These are phyloP conservation scores for Elmis aenea DNA, from an alignment of 2,888 invertebrate species.

Conservation along the genomic window DNA sequence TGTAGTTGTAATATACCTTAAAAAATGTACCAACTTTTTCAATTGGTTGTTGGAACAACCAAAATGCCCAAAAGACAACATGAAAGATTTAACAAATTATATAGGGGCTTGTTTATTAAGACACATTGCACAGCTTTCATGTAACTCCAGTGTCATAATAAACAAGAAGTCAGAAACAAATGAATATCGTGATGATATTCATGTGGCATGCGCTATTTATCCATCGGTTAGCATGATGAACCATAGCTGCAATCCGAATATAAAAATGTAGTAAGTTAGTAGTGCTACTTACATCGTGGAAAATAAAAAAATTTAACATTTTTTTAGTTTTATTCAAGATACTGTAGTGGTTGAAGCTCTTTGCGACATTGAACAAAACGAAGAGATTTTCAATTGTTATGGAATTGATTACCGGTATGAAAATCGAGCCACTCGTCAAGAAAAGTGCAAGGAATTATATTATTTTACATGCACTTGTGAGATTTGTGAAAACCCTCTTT, in stretches of 20 bases:
- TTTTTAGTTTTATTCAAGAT: slow-evolving; percentile 64
- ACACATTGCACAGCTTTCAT: slow-evolving; percentile 69
- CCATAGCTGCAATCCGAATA: slow-evolving; percentile 84
- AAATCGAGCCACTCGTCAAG: slow-evolving; percentile 50
- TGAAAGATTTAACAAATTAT: slow-evolving; percentile 34
- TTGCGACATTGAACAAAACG: slow-evolving; percentile 57
- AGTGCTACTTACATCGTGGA: slow-evolving; percentile 2
- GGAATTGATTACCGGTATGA: slow-evolving; percentile 67
- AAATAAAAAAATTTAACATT: slow-evolving; percentile 1
- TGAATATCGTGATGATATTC: no score
- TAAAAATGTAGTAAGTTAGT: slow-evolving; percentile 60
- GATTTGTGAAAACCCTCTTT: slow-evolving; percentile 53
- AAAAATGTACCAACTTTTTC: slow-evolving; percentile 61
- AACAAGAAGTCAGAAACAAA: slow-evolving; percentile 37
- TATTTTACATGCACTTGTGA: slow-evolving; percentile 73
- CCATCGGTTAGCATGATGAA: slow-evolving; percentile 88
- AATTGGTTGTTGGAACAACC: slow-evolving; percentile 43
- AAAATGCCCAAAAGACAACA: slow-evolving; percentile 38
- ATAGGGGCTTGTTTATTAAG: slow-evolving; percentile 66
- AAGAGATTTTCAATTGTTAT: slow-evolving; percentile 82
- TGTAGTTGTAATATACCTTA: slow-evolving; percentile 61
- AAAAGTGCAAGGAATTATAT: slow-evolving; percentile 64
- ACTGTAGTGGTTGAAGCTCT: slow-evolving; percentile 66
- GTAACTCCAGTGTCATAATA: slow-evolving; percentile 43
- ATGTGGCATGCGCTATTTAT: slow-evolving; percentile 72